Evolutionary conservation across 2,113 vertebrate genomes (phyloP).

Genomic region (Strix aluco): DNA sequence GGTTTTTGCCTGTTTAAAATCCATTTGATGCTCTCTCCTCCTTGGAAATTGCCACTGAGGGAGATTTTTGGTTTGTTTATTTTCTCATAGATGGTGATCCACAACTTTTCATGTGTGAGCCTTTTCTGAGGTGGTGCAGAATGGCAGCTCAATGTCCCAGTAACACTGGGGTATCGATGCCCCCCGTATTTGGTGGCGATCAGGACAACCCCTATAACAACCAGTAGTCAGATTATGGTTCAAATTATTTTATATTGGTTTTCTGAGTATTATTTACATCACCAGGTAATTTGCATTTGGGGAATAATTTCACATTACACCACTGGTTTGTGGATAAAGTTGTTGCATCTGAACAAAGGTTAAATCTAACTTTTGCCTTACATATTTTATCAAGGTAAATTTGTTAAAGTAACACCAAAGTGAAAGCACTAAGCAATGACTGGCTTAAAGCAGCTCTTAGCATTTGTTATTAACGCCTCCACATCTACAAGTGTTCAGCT

Average conservation of each 20-base stretch:
- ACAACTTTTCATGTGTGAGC: neutral
- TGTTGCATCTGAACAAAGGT: neutral
- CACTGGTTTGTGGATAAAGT: neutral
- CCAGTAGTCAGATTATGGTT: rapidly evolving
- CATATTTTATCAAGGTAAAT: neutral
- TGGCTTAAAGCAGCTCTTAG: neutral
- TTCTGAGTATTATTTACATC: neutral
- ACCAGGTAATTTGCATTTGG: neutral
- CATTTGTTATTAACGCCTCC: neutral
- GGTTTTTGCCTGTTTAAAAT: neutral
- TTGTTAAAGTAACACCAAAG: neutral
- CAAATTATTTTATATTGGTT: neutral
- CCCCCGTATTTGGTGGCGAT: neutral
- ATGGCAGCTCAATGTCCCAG: neutral
- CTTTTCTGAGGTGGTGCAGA: neutral
- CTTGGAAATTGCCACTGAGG: neutral
- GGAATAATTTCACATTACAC: neutral
- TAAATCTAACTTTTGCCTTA: neutral
- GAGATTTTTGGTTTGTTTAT: neutral
- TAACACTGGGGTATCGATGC: rapidly evolving
- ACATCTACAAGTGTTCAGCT: neutral
- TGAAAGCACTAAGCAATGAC: neutral
- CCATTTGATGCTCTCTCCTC: neutral
- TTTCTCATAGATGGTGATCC: neutral
- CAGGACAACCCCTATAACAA: neutral